These are phyloP conservation scores for Erythrocercus mccallii DNA, from an alignment of 2,113 vertebrate species.

Conservation along the genomic window DNA sequence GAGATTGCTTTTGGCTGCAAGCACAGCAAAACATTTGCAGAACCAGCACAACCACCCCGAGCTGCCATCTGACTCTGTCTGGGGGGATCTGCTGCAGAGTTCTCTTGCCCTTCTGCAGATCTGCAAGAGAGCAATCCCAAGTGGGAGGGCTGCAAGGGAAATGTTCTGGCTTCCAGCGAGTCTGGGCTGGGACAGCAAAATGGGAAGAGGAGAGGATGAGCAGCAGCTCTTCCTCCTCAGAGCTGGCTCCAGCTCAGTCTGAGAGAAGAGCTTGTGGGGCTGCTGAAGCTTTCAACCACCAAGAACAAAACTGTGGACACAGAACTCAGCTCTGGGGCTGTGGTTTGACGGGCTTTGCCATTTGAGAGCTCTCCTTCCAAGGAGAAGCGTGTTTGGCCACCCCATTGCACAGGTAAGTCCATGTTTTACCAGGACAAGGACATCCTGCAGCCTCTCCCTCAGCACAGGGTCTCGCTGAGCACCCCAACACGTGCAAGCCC, in stretches of 20 bases:
- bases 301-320: accelerated
- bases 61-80: neutral
- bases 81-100: neutral
- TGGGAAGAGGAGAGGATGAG: neutral
- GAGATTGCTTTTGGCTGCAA: neutral
- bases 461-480: neutral
- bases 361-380: accelerated
- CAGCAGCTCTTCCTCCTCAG: neutral
- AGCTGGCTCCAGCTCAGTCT: neutral
- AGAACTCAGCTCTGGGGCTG: neutral
- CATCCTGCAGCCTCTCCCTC: neutral
- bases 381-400: accelerated
- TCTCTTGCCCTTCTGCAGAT: neutral
- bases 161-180: neutral
- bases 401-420: accelerated
- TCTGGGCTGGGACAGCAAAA: neutral
- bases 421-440: accelerated
- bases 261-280: neutral
- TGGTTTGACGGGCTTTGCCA: neutral
- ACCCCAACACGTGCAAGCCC: neutral
- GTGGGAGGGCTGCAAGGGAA: neutral
- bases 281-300: neutral
- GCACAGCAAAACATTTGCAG: neutral
- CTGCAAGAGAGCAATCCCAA: neutral
- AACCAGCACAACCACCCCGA: neutral